Conservation (phyloP, 2,113 vertebrate species). For the Trichomycterus rosablanca region DNA sequence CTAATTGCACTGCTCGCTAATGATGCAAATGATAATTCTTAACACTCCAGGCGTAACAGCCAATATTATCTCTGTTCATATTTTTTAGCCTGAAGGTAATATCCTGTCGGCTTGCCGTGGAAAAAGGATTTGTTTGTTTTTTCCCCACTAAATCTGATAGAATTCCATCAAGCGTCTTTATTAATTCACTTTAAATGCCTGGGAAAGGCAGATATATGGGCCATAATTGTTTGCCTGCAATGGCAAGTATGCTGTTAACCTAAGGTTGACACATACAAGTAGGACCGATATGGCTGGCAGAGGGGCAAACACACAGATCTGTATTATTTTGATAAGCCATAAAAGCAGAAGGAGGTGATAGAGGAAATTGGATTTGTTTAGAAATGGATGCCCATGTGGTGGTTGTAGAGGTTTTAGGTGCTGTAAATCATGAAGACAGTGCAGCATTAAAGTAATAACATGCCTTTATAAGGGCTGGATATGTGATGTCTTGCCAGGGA, state of each 20-base stretch:
- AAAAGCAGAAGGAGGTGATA: background rate
- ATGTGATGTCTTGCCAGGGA: background rate
- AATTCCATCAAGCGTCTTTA: no score
- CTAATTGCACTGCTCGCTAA: background rate
- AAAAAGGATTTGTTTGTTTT: no score
- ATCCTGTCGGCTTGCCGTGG: no score
- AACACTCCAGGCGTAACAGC: background rate
- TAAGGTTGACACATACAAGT: slow-evolving; percentile 53
- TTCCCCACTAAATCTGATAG: slow-evolving; percentile 52
- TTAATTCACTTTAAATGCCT: slow-evolving; percentile 50
- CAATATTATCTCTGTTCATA: background rate
- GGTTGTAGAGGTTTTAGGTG: background rate
- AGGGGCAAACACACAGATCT: slow-evolving; percentile 33
- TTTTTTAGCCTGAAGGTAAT: background rate
- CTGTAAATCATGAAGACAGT: background rate
- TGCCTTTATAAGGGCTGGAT: background rate
- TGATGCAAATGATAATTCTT: slow-evolving; percentile 2
- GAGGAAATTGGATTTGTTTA: slow-evolving; percentile 9
- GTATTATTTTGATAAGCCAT: slow-evolving; percentile 39
- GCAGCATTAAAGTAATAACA: background rate
- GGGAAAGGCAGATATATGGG: slow-evolving; percentile 54
- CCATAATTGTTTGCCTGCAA: slow-evolving; percentile 52
- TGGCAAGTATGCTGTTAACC: slow-evolving; percentile 56
- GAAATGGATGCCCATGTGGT: slow-evolving; percentile 21
- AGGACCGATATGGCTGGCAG: slow-evolving; percentile 48